A percentile compares a stretch with the other conserved stretches of the same genome.
These are phyloP conservation scores for Tachina fera DNA, from an alignment of 2,888 invertebrate species.

Conservation along the genomic window DNA sequence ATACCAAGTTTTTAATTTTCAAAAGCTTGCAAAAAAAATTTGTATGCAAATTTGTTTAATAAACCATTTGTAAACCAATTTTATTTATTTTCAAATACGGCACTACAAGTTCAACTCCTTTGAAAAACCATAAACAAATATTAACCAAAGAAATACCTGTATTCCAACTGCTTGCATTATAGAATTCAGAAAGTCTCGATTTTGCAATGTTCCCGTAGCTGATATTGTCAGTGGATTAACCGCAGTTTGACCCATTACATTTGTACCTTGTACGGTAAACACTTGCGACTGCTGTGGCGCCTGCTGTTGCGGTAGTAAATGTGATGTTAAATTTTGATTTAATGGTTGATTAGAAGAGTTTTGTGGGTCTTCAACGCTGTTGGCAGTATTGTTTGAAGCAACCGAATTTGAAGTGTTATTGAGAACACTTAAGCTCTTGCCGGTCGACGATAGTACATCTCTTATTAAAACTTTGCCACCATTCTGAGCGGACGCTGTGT, in stretches of 20 bases:
- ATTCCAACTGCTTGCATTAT: constrained; percentile 82
- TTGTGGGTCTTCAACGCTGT: constrained; percentile 32
- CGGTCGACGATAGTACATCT: constrained; percentile 80
- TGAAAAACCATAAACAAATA: neutral
- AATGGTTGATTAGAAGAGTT: constrained; percentile 6
- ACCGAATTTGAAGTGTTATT: constrained; percentile 54
- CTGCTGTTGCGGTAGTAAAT: constrained; percentile 26
- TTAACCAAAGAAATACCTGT: constrained; percentile 75
- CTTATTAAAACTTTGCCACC: constrained; percentile 87
- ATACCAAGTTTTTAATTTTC: no score
- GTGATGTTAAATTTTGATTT: constrained; percentile 26
- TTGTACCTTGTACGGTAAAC: constrained; percentile 63
- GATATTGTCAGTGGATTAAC: constrained; percentile 55
- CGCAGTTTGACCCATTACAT: constrained; percentile 50
- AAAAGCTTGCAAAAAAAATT: no score
- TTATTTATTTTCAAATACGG: no score
- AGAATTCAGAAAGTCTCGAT: constrained; percentile 80
- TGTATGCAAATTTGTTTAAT: no score
- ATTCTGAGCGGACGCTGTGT: constrained; percentile 85
- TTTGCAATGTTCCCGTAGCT: constrained; percentile 54
- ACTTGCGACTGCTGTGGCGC: constrained; percentile 43
- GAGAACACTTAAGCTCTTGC: constrained; percentile 77
- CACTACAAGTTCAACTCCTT: no score
- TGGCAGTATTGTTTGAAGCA: constrained; percentile 5
- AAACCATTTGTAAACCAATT: no score